Base-by-base conservation (phyloP, 2,888 invertebrate species). In the Cetonia aurata region DNA sequence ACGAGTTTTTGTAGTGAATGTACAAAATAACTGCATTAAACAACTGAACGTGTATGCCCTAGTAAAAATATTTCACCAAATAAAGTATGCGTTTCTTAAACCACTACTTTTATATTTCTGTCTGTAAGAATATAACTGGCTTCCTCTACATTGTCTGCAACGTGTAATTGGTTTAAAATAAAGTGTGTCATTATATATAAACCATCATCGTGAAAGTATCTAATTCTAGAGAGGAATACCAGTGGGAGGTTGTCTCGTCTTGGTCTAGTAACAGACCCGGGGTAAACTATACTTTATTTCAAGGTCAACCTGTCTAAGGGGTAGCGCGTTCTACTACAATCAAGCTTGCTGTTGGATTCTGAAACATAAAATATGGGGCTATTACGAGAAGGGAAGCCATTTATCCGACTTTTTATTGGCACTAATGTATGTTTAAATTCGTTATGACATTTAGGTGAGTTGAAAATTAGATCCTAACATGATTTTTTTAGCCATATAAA, bases 201-300 rank as follows among this genome's bases (percentile, higher is more conserved):
- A 37, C 62, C 62, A 65, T 65, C 50, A 50, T 65, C 37, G 50
- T 50, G 50, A 60, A 69, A 69, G 69, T 52, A 69, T 75, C 73
- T 75, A 75, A 75, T 74, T 75, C 72, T 72, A 73, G 71, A 73
- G 59, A 65, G 37, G 37, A 72, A 71, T 74, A 70, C 69, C 74
- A 73, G 76, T 74, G 71, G 76, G 76, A 76, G 75, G 76, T 75
- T 76, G 76, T 76, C 76, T 76, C 72, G 71, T 73, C 55, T 67
- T 73, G 72, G 74, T 75, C 73, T 73, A 73, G 72, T 71, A 44
- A 72, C 65, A 72, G 73, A 73, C 68, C 70, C 74, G 71, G 77
- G 77, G 77, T 77, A 77, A 77, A 74, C 72, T 76, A 76, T 76
- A 77, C 75, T 76, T 76, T 75, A 71, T 48, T 72, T 75, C 76